Evolutionary conservation across 2,113 vertebrate species (phyloP).

Genomic region (Hypanus sabinus): DNA sequence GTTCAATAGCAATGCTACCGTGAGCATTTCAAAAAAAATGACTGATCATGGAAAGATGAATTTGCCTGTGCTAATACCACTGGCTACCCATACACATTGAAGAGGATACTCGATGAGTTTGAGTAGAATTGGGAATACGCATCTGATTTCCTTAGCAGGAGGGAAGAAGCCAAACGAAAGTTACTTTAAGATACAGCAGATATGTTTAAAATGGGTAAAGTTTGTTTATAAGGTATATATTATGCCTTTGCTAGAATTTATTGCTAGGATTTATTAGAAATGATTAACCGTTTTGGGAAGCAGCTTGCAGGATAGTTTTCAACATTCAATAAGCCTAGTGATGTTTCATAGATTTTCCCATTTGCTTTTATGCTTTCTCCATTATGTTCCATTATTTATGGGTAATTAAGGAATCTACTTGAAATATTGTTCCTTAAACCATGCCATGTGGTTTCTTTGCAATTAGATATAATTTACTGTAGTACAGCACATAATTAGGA

Average conservation of each 20-base stretch:
- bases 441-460: slow-evolving; percentile 26
- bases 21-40: neutral
- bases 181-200: neutral
- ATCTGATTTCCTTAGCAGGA: neutral
- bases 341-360: slow-evolving; percentile 33
- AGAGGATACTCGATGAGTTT: neutral
- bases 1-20: neutral
- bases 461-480: slow-evolving; percentile 14
- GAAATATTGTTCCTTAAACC: slow-evolving; percentile 34
- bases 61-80: neutral
- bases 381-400: slow-evolving; percentile 36
- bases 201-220: neutral
- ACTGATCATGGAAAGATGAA: neutral
- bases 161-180: neutral
- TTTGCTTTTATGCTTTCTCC: slow-evolving; percentile 25
- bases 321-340: slow-evolving; percentile 1
- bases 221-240: neutral
- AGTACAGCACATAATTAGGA: slow-evolving; percentile 6
- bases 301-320: slow-evolving; percentile 7
- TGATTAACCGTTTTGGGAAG: neutral
- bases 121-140: neutral
- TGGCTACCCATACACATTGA: neutral
- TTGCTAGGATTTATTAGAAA: neutral
- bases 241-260: neutral
- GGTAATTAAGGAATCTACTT: slow-evolving; percentile 21